Evolutionary conservation across 2,113 vertebrate species (phyloP), one percentile per base, ranked within the genome.

Genomic region (Odocoileus hemionus): DNA sequence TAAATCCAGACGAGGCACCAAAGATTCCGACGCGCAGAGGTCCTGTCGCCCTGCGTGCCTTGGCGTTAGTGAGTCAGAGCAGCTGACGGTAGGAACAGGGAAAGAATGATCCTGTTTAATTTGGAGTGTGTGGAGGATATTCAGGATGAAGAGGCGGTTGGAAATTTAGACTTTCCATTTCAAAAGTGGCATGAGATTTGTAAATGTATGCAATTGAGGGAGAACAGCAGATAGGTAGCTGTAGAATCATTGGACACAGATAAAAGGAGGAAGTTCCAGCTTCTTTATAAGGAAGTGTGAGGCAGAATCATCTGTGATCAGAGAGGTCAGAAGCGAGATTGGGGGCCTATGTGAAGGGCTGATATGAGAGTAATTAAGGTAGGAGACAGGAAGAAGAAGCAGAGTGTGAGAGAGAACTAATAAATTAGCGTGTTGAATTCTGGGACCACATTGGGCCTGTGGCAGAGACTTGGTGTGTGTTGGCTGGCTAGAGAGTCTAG

Each of bases 101-200:
- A 4, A 14, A 21, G 70, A 84, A 74, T 3, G 61, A 19, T 47
- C 54, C 39, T 52, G 8, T 76, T 55, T 89, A 83, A 78, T 55
- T 61, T 21, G 3, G 91, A 92, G 30, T 33, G 3, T 13, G 15
- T 26, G 57, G 67, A 74, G 26, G 9, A 50, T 60, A 57, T 83
- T 93, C 36, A 67, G 76, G 82, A 78, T 39, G 25, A 82, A 57
- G 3, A 89, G 64, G 39, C 2, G 30, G 36, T 47, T 94, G 26
- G 45, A 86, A 58, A 91, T 60, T 50, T 45, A 76, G 79, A 61
- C 70, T 89, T 93, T 95, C 64, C 57, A 84, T 74, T 21, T 76
- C 86, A 50, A n/a, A 80, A 60, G 30, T 61, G 11, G n/a, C 36
- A 55, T 30, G 61, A 47, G 15, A 36, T 70, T 79, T 79, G 52